Conservation (phyloP, 2,113 vertebrate species). For the Scophthalmus maximus region DNA sequence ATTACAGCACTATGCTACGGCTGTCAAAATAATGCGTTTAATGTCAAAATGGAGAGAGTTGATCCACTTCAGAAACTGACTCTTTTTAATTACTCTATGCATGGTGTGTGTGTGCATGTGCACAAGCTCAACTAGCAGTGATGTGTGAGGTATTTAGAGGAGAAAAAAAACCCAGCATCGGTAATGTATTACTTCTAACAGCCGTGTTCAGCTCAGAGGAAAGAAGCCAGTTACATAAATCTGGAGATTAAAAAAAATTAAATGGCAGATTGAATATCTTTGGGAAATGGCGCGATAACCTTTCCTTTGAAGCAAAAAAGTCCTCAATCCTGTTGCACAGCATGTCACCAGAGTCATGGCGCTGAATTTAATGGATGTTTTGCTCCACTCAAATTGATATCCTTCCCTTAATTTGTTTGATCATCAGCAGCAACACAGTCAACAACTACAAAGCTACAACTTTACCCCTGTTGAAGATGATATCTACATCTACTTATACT, state of each 20-base stretch:
- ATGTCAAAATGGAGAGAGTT: conserved; percentile 15
- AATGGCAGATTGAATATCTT: conserved; percentile 34
- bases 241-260: conserved; percentile 41
- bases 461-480: conserved; percentile 25
- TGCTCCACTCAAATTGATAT: conserved; percentile 27
- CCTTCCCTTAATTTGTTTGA: conserved; percentile 48
- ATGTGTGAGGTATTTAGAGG: conserved; percentile 37
- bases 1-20: conserved; percentile 33
- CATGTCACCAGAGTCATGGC: conserved; percentile 33
- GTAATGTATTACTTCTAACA: conserved; percentile 57
- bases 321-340: conserved; percentile 32
- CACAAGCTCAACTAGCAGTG: conserved; percentile 11
- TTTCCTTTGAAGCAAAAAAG: conserved; percentile 48
- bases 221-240: conserved; percentile 41
- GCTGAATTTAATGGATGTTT: conserved; percentile 50
- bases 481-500: conserved; percentile 29
- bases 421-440: conserved; percentile 34
- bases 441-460: conserved; percentile 27
- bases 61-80: conserved; percentile 19
- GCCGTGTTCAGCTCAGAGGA: conserved; percentile 34
- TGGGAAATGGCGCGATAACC: conserved; percentile 26
- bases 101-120: conserved; percentile 4
- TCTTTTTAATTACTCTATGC: conserved; percentile 40
- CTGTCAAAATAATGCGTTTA: conserved; percentile 45
- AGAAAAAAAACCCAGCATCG: conserved; percentile 10